These are phyloP conservation scores for Brenthis daphne DNA, from an alignment of 2,888 invertebrate genomes.

Conservation along the genomic window DNA sequence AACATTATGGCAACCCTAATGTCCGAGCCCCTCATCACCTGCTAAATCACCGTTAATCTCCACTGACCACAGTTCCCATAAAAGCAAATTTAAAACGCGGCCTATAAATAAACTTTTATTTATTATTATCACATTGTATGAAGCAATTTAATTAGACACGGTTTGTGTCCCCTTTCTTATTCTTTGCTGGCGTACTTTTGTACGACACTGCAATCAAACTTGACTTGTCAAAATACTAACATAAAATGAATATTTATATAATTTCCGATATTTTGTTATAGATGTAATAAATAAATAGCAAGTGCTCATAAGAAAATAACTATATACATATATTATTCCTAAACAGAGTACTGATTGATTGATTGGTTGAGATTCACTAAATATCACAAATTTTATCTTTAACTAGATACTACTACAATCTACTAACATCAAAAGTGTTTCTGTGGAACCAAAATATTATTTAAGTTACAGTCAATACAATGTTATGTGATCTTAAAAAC, in stretches of 20 bases:
- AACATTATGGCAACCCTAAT: conserved; percentile 42
- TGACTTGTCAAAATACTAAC: conserved; percentile 35
- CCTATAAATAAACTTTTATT: conserved; percentile 53
- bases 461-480: too few relatives aligned
- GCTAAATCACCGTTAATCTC: conserved; percentile 68
- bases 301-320: too few relatives aligned
- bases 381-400: too few relatives aligned
- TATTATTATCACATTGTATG: conserved; percentile 48
- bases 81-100: conserved; percentile 70
- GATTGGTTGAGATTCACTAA: too few relatives aligned
- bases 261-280: neutral
- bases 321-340: too few relatives aligned
- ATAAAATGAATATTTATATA: conserved; percentile 15
- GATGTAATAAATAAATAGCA: too few relatives aligned
- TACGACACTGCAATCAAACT: conserved; percentile 28
- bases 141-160: conserved; percentile 53
- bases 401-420: too few relatives aligned
- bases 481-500: too few relatives aligned
- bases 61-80: conserved; percentile 78
- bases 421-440: too few relatives aligned
- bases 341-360: too few relatives aligned
- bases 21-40: conserved; percentile 50
- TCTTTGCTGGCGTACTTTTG: conserved; percentile 22
- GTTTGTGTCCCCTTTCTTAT: conserved; percentile 37
- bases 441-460: too few relatives aligned